Conservation (phyloP, 2,888 invertebrate genomes). For the Eupithecia inturbata region DNA sequence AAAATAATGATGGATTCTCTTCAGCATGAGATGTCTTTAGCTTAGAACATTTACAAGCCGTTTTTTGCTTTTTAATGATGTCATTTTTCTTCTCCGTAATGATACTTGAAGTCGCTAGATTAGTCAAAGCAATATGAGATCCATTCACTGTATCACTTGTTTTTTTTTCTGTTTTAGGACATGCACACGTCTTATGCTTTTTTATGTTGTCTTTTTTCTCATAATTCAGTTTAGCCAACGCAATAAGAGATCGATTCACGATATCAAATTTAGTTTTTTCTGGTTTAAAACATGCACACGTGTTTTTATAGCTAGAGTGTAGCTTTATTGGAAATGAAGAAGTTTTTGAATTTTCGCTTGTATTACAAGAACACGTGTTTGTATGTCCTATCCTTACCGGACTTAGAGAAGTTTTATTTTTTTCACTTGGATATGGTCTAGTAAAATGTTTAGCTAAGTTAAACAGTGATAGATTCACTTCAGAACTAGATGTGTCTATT, state of each 20-base stretch:
- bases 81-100: too few relatives aligned
- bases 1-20: too few relatives aligned
- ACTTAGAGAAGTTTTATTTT: background rate
- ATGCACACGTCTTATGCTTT: background rate
- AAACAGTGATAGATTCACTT: background rate
- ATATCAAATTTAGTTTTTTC: background rate
- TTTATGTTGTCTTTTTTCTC: background rate
- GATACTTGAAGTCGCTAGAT: too few relatives aligned
- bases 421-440: background rate
- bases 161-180: background rate
- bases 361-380: too few relatives aligned
- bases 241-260: background rate
- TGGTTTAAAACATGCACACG: too few relatives aligned
- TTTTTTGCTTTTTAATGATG: too few relatives aligned
- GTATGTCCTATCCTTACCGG: background rate
- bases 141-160: background rate
- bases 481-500: background rate
- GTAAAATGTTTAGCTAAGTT: background rate
- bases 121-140: background rate
- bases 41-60: too few relatives aligned
- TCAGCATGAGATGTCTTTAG: too few relatives aligned
- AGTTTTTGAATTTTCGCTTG: too few relatives aligned
- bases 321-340: too few relatives aligned
- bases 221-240: background rate
- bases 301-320: too few relatives aligned